Conservation (phyloP, 2,888 invertebrate species). For the Aspidiotus destructor region DNA sequence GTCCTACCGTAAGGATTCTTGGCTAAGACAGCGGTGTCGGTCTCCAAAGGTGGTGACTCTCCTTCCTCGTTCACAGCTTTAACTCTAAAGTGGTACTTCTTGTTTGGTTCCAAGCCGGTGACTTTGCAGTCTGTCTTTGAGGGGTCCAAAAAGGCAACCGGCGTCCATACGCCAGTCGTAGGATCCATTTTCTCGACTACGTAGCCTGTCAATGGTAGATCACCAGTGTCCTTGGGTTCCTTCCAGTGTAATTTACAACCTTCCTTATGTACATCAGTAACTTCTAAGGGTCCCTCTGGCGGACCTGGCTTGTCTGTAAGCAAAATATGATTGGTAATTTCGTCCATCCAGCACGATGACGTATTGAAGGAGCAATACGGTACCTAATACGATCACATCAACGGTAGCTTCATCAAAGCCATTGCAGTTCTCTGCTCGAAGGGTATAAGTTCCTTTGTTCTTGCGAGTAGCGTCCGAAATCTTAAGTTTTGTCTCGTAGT, state of each 20-base stretch:
- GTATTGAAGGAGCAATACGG: background rate
- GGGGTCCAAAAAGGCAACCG: conserved; percentile 72
- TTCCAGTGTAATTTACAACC: conserved; percentile 90
- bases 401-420: conserved; percentile 90
- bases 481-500: conserved; percentile 79
- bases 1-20: conserved; percentile 85
- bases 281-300: conserved; percentile 86
- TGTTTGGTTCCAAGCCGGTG: conserved; percentile 84
- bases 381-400: conserved; percentile 74
- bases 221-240: conserved; percentile 93
- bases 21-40: conserved; percentile 77
- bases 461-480: conserved; percentile 70
- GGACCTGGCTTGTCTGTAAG: conserved; percentile 65
- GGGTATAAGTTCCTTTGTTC: conserved; percentile 80
- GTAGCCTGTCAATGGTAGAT: conserved; percentile 79
- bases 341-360: background rate
- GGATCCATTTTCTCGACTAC: conserved; percentile 91
- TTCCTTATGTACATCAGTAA: conserved; percentile 81
- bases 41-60: conserved; percentile 87
- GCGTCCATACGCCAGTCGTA: conserved; percentile 76
- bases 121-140: conserved; percentile 72
- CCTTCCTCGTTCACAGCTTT: conserved; percentile 96
- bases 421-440: conserved; percentile 85
- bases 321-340: background rate
- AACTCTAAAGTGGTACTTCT: conserved; percentile 95